These are phyloP conservation scores for Hoplostethus mediterraneus DNA, from an alignment of 2,797 vertebrate species.

Conservation along the genomic window DNA sequence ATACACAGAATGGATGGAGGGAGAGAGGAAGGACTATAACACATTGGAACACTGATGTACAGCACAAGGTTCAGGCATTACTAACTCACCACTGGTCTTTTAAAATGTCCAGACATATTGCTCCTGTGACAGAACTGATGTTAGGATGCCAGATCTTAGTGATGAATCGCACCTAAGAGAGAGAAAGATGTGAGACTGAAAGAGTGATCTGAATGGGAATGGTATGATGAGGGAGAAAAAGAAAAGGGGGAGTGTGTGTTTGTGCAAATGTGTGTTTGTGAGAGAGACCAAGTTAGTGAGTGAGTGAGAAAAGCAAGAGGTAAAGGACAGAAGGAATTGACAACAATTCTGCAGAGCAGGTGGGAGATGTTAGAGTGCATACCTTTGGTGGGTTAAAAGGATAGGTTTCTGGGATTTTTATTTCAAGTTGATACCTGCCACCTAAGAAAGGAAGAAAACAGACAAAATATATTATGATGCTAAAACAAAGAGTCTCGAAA, in stretches of 20 bases:
- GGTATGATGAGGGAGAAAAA: not conserved
- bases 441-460: constrained; percentile 79
- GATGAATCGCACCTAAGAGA: constrained; percentile 95
- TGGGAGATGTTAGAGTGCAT: constrained; percentile 47
- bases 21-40: not conserved
- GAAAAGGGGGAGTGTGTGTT: not conserved
- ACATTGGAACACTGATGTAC: not conserved
- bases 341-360: not conserved
- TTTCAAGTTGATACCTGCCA: constrained; percentile 98
- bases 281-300: not conserved
- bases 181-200: constrained; percentile 6
- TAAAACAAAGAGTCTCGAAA: not conserved
- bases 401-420: constrained; percentile 99
- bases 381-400: constrained; percentile 99
- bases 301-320: not conserved
- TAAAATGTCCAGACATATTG: constrained; percentile 99
- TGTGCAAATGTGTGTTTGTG: not conserved
- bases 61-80: not conserved
- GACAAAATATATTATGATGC: not conserved
- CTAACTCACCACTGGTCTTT: constrained; percentile 98
- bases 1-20: constrained; percentile 11
- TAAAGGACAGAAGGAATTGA: not conserved
- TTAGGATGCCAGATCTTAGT: constrained; percentile 99
- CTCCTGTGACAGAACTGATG: constrained; percentile 99
- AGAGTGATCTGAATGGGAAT: constrained; percentile 6